Percentiles rank a stretch among this genome's conserved stretches.
Conservation (phyloP, 2,113 vertebrate species). For the Phylloscopus trochilus region DNA sequence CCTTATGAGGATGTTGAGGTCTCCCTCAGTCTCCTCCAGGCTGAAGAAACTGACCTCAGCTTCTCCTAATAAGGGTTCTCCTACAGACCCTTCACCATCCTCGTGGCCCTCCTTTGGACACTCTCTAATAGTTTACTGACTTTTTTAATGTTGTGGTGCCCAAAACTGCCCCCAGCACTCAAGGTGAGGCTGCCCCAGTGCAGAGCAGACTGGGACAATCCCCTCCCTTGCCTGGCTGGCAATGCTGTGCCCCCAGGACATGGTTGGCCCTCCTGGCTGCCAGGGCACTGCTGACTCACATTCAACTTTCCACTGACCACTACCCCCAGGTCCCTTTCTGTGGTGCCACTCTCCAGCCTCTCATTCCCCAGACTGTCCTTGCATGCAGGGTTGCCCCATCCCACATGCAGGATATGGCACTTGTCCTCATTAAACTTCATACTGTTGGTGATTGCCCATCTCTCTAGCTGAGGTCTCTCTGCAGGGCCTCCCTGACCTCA, state of each 20-base stretch:
- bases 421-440: too few relatives aligned
- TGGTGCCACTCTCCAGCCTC: not conserved
- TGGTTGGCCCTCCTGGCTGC: not conserved
- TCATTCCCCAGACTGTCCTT: not conserved
- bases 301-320: not conserved
- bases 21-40: not conserved
- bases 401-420: too few relatives aligned
- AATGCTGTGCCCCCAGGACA: not conserved
- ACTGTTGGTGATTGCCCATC: too few relatives aligned
- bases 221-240: not conserved
- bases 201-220: not conserved
- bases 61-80: not conserved
- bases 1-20: not conserved
- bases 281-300: not conserved
- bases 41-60: not conserved
- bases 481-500: too few relatives aligned
- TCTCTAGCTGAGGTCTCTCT: too few relatives aligned
- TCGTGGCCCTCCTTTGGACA: not conserved
- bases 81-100: not conserved
- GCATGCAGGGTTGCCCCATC: not conserved
- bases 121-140: not conserved
- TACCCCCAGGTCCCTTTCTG: not conserved
- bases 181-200: fast-evolving
- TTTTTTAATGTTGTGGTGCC: not conserved
- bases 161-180: not conserved